Evolutionary conservation across 2,888 invertebrate species (phyloP), one percentile per base, ranked within the genome.

Genomic region (Philhelius pedissequus): DNA sequence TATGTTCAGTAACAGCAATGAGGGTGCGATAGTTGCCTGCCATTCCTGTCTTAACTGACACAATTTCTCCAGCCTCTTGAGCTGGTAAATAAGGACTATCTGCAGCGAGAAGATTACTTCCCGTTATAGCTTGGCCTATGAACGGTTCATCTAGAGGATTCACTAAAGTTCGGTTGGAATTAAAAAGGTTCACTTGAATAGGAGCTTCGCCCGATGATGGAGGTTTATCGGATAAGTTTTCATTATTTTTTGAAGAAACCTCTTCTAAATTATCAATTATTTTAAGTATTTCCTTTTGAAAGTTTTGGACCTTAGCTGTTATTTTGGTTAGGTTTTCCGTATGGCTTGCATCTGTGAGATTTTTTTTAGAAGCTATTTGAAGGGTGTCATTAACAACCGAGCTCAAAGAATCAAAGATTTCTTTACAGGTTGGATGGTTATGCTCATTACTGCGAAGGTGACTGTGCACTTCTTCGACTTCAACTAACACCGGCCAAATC

Each of bases 1-100:
- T 76, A 2, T 22, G 74, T 9, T 87, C 80, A 1, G 91, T 90
- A 30, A 92, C 89, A 5, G 92, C 93, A 71, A 92, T 87, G 6
- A 92, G 86, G 13, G 87, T 89, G 9, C 88, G 66, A 3, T 48
- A 66, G 58, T 88, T 86, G 73, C 87, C 75, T 40, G 86, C 73
- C 35, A 87, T 78, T 32, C 92, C 92, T 40, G 91, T 90, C 64
- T 89, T 89, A 13, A 92, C 62, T 8, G 90, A 88, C 15, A 90
- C 86, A 30, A 92, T 84, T 86, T 92, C 91, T 4, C 89, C 90
- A 48, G 86, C 86, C 71, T 86, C 87, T 74, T 71, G 88, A 86
- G 45, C 69, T 4, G 92, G 91, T 15, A 92, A 69, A 73, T 88
- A 88, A 30, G 60, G 27, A 86, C 91, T 91, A 11, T 86, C 60